Conservation (phyloP, 1,140 invertebrate species). For the Pogonus chalceus region DNA sequence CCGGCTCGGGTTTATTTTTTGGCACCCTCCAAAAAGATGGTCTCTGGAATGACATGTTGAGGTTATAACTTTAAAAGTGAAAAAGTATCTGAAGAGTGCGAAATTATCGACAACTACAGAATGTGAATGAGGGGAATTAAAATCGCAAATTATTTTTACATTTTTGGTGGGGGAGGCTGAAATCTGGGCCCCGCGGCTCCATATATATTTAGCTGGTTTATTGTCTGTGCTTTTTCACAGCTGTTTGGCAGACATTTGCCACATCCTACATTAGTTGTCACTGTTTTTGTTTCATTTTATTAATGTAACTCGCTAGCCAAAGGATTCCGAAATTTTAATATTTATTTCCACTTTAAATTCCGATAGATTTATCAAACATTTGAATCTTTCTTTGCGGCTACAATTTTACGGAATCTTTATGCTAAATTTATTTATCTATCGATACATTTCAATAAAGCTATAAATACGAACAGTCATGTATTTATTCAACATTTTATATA, state of each 20-base stretch:
- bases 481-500: too few species aligned
- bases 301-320: not conserved
- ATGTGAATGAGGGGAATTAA: constrained; percentile 1
- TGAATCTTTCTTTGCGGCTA: too few species aligned
- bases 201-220: constrained; percentile 4
- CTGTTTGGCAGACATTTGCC: constrained; percentile 1
- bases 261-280: constrained; percentile 1
- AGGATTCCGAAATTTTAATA: not conserved
- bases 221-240: not conserved
- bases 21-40: constrained; percentile 51
- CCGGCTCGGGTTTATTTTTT: constrained; percentile 32
- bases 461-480: too few species aligned
- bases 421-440: too few species aligned
- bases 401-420: too few species aligned
- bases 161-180: constrained; percentile 1
- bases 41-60: constrained; percentile 41
- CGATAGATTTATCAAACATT: too few species aligned
- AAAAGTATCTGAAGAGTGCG: not conserved
- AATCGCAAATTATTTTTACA: constrained; percentile 5
- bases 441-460: too few species aligned
- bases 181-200: constrained; percentile 1
- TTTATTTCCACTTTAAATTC: not conserved
- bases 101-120: constrained; percentile 3
- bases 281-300: constrained; percentile 2
- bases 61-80: not conserved